A percentile compares a stretch with the other conserved stretches of the same genome.
phyloP scores from a whole-genome alignment of 2,888 invertebrate species.

The Corbicula japonica region DNA sequence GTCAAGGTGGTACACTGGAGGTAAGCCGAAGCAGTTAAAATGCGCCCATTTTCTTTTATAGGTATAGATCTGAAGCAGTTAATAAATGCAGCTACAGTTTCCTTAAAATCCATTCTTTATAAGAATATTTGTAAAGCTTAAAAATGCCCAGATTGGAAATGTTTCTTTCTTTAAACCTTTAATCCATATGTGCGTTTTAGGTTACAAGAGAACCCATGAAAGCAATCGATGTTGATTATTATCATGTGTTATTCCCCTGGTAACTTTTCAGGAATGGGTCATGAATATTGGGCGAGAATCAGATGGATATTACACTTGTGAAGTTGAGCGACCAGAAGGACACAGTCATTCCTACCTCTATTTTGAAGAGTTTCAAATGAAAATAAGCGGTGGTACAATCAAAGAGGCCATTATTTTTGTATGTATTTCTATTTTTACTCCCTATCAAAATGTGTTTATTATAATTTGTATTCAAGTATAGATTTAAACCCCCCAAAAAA shows the following conservation, averaged over 20 bases:
- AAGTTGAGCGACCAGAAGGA: constrained; percentile 21
- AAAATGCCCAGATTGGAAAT: too few relatives aligned
- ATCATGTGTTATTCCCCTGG: background rate
- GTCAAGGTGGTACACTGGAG: constrained; percentile 45
- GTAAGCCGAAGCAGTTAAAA: too few relatives aligned
- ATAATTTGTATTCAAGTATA: too few relatives aligned
- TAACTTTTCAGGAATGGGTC: constrained; percentile 17
- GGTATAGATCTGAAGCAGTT: background rate
- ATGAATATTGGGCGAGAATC: constrained; percentile 16
- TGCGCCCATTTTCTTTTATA: background rate
- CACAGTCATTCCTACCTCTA: constrained; percentile 20
- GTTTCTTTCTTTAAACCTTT: too few relatives aligned
- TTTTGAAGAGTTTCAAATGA: constrained; percentile 29
- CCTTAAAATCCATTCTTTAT: too few relatives aligned
- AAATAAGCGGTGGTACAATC: constrained; percentile 27
- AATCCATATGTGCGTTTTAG: background rate
- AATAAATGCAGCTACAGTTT: too few relatives aligned
- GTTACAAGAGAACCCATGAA: background rate
- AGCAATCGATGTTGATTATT: background rate
- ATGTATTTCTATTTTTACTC: too few relatives aligned
- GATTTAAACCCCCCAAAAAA: too few relatives aligned
- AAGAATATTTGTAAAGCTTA: too few relatives aligned
- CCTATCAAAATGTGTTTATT: too few relatives aligned
- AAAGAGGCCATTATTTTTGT: constrained; percentile 16
- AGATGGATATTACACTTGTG: constrained; percentile 30